Percentiles rank a stretch among this genome's conserved stretches.
Evolutionary conservation across 2,797 vertebrate species (phyloP).

Genomic region (Semaprochilodus insignis): DNA sequence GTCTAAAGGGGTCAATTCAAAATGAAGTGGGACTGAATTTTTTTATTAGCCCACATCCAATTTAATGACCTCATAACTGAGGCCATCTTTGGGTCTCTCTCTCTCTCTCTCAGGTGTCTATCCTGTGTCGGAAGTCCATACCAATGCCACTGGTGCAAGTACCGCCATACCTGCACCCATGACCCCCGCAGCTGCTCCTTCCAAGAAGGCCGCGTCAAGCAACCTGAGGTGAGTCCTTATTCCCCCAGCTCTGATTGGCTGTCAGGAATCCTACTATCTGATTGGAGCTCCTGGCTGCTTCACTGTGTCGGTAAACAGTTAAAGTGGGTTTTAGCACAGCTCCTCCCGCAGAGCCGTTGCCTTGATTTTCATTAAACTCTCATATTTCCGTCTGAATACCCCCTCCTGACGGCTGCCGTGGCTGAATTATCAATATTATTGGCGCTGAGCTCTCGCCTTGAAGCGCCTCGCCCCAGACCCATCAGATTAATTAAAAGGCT

Average conservation of each 20-base stretch:
- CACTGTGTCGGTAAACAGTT: not conserved
- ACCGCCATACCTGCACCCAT: conserved; percentile 94
- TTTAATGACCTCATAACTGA: not conserved
- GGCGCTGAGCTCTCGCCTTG: conserved; percentile 60
- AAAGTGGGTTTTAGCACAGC: not conserved
- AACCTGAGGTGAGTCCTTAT: conserved; percentile 85
- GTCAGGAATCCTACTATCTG: conserved; percentile 1
- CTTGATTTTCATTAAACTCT: conserved; percentile 46
- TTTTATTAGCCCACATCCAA: no score
- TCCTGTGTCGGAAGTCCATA: conserved; percentile 97
- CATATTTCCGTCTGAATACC: conserved; percentile 62
- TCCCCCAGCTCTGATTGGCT: conserved; percentile 12
- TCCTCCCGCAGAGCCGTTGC: not conserved
- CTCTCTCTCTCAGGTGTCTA: conserved; percentile 82
- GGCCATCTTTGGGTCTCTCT: not conserved
- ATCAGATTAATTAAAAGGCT: conserved; percentile 49
- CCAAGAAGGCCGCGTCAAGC: conserved; percentile 94
- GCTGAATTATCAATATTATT: conserved; percentile 81
- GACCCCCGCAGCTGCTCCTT: conserved; percentile 96
- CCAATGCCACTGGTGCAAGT: conserved; percentile 98
- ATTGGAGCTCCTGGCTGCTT: not conserved
- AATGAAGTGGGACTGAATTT: no score
- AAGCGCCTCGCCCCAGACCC: conserved; percentile 26
- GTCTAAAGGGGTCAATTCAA: no score
- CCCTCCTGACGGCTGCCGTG: conserved; percentile 69